phyloP scores from a whole-genome alignment of 1,140 invertebrate genomes.

The Cyclargus thomasi region DNA sequence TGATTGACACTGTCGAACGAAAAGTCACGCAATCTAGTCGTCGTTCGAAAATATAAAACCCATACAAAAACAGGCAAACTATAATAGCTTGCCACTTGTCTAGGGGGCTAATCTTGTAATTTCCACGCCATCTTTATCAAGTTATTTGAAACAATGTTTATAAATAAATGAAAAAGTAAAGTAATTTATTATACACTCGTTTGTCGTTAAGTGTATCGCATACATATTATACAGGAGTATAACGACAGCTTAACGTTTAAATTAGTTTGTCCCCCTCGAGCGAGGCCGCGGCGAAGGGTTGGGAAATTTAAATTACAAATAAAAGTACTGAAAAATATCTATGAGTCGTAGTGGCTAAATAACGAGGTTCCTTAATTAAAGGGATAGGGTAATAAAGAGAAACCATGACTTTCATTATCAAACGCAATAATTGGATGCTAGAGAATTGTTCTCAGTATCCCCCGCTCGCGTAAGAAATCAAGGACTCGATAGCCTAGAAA shows the following conservation, averaged over 20 bases:
- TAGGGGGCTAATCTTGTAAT: too few relatives aligned
- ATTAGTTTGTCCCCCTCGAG: conserved; percentile 71
- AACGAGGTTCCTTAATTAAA: conserved; percentile 74
- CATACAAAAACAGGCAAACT: too few relatives aligned
- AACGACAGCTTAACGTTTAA: conserved; percentile 68
- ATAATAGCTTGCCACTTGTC: too few relatives aligned
- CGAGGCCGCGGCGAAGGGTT: conserved; percentile 61
- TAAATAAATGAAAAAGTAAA: conserved; percentile 15
- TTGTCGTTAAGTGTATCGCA: conserved; percentile 49
- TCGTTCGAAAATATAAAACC: too few relatives aligned
- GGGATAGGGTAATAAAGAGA: conserved; percentile 71
- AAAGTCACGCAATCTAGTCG: too few relatives aligned
- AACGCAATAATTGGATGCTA: background rate
- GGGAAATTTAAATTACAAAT: conserved; percentile 76
- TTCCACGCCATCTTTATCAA: too few relatives aligned
- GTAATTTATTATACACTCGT: conserved; percentile 24
- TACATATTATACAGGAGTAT: conserved; percentile 67
- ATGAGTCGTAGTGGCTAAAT: conserved; percentile 70
- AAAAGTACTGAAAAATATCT: conserved; percentile 74
- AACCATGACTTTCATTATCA: conserved; percentile 40
- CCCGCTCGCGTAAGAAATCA: too few relatives aligned
- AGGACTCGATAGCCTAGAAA: too few relatives aligned
- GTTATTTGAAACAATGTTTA: background rate
- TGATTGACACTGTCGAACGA: too few relatives aligned
- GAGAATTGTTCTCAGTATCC: too few relatives aligned